Base-by-base conservation (phyloP, 2,888 invertebrate species). In the Drosophila multiciliata region DNA sequence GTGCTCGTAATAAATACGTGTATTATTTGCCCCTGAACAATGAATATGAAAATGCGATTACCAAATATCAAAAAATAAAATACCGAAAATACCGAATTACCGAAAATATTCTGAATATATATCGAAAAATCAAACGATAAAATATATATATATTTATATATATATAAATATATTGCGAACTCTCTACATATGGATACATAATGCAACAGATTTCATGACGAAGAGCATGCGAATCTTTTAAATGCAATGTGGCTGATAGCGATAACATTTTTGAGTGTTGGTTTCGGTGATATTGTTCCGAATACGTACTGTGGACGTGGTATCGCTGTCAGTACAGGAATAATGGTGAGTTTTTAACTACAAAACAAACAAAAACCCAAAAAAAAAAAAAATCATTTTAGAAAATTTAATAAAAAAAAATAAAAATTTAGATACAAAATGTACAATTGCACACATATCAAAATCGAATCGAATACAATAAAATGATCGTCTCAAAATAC, bases 181-280 rank as follows among this genome's bases (percentile, higher is more conserved):
- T 73, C 49, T 54, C 38, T 17, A 73, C 55, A 35, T 52, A 59
- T 73, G 73, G 65, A 79, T 67, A 57, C 49, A 60, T 33, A 59
- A 67, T 78, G 68, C 74, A 76, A 80, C 92, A 99, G 99, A 96
- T 98, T 98, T 95, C 98, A 99, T 95, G 99, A 99, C 93, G 98
- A 98, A 94, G 98, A 98, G 94, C 99, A 99, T 94, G 98, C 98
- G 94, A 99, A 99, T 95, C 96, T 99, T 93, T 96, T 98, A 94
- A 99, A 99, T 95, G 98, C 99, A 92, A 99, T 99, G 98, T 99
- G 99, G 99, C 96, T 99, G 94, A 99, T 99, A 94, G 99, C 99
- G 93, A 99, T 99, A 93, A 99, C 99, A 92, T 99, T 99, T 95
- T 96, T 99, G 93, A 99, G 99, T 94, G 99, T 99, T 93, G 99